Base-by-base conservation (phyloP, 2,797 vertebrate species). In the Cheirogaleus major region DNA sequence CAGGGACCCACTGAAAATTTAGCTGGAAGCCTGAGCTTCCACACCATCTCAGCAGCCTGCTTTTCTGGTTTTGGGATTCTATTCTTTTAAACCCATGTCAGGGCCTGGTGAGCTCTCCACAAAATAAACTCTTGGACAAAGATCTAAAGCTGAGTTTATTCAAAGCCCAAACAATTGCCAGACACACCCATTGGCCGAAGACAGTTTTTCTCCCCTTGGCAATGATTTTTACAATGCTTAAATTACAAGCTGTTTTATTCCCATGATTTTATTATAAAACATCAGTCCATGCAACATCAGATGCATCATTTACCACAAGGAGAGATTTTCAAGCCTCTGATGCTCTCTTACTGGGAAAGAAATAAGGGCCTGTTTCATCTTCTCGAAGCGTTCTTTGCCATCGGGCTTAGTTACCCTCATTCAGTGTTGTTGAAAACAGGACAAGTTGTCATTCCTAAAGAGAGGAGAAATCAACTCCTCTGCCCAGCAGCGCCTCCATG, bases 81-180 rank as follows among this genome's bases (percentile, higher is more conserved):
- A 0, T 65, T 48, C 50, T 57, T 69, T 89, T 48, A 20, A 81
- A 82, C 61, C 81, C n/a, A 2, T 59, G 79, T 91, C n/a, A 80
- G 65, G n/a, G 5, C 61, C 78, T 91, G 43, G 48, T 80, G 59
- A 55, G 15, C 38, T 78, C 32, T 65, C 50, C 70, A 79, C 43
- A 90, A 69, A 95, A 92, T 69, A 87, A 93, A 95, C 63, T 87
- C 72, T 73, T 89, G 82, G 87, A 95, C 67, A 70, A 38, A 88
- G 87, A 91, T 93, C 69, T 95, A 89, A 94, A 91, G 80, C 69
- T 32, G 38, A 72, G 38, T 75, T 97, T 86, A 92, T 91, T 84
- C 85, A 65, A 93, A 96, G 35, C 61, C 76, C 52, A 76, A 80
- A 88, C 14, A 85, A 96, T 88, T 61, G 41, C 67, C 48, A 89